Evolutionary conservation across 2,113 vertebrate species (phyloP), one percentile per base, ranked within the genome.

Genomic region (Blennius ocellaris): DNA sequence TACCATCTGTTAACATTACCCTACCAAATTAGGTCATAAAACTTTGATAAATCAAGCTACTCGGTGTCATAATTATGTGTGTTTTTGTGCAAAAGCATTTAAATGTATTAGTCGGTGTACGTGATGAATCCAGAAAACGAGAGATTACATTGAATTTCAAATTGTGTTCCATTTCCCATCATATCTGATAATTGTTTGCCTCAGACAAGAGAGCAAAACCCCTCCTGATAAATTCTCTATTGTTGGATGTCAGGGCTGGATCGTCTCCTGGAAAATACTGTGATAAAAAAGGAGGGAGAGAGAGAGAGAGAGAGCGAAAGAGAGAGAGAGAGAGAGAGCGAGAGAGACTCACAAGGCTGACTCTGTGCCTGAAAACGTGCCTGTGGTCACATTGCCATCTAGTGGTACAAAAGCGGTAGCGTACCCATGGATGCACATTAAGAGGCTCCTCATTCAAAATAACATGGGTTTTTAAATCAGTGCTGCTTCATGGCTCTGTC

Each of bases 361-460:
- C 47, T 5, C 45, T 65, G 21, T 48, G 7, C 14, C 39, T 36
- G 8, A 69, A 69, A 48, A 17, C 7, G 68, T 87, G 16, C 45
- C 72, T 83, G 70, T 57, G 82, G 69, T 65, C 85, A 90, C 84
- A 92, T 66, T 90, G 91, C 89, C 91, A 93, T 89, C 93, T 92
- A 82, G 88, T 92, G 91, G 89, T 57, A 0, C 0, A 7, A 59
- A 66, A n/a, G 10, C 3, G n/a, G 10, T 15, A 78, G 57, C 44
- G 5, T 0, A 0, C 4, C 4, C 16, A 8, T 9, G 8, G 0
- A 67, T 39, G 43, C 59, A 1, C 37, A 41, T 3, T 10, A 7
- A 15, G 6, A 5, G 1, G 10, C 11, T 40, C 17, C 38, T 15
- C 15, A 48, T 49, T 64, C 69, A 14, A 14, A 41, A 48, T 53